Conservation (phyloP, 2,113 vertebrate species). For the Ardeotis arabs region DNA sequence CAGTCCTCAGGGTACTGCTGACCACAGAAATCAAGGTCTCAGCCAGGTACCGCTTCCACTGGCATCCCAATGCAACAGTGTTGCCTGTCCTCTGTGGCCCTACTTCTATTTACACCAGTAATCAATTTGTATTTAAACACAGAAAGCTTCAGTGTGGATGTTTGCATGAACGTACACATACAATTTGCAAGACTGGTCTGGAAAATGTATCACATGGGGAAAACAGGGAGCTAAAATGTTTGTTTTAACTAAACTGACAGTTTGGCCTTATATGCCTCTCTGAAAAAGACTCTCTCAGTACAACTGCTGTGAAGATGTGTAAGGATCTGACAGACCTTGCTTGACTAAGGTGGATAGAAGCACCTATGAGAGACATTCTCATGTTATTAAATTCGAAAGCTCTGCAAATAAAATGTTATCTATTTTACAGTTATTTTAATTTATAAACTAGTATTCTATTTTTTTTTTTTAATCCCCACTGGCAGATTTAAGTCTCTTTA, state of each 20-base stretch:
- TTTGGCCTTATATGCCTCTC: slow-evolving; percentile 3
- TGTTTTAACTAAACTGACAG: slow-evolving; percentile 16
- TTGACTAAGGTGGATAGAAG: slow-evolving; percentile 22
- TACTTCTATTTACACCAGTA: not conserved
- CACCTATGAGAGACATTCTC: not conserved
- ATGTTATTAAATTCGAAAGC: no score
- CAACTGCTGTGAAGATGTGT: not conserved
- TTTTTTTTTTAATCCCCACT: not conserved
- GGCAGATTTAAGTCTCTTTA: not conserved
- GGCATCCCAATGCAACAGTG: not conserved
- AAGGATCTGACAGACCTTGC: not conserved
- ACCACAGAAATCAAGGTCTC: not conserved
- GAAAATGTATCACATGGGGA: not conserved
- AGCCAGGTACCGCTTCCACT: not conserved
- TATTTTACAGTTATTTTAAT: not conserved
- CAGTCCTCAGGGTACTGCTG: not conserved
- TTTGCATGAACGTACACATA: not conserved
- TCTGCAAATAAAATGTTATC: not conserved
- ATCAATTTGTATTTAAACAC: not conserved
- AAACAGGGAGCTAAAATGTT: not conserved
- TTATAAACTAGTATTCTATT: not conserved
- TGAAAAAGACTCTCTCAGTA: not conserved
- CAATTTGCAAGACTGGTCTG: not conserved
- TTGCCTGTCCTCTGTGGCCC: not conserved
- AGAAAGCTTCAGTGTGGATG: not conserved